A percentile compares a stretch with the other conserved stretches of the same genome.
phyloP scores from a whole-genome alignment of 2,888 invertebrate genomes.

The Rosalia funebris region DNA sequence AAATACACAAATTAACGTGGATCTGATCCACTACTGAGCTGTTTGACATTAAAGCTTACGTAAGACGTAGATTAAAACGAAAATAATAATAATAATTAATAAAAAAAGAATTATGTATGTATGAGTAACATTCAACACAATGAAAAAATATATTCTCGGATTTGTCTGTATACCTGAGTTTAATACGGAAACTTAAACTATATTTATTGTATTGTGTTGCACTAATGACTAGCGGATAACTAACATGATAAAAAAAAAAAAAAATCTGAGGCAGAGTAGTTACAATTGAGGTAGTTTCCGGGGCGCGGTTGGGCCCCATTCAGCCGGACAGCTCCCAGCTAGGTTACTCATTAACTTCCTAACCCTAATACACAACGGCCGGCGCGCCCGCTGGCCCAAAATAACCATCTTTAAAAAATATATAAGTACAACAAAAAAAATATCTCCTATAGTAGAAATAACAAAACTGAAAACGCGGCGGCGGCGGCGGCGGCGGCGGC shows the following conservation, averaged over 20 bases:
- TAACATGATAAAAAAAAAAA: conserved; percentile 49
- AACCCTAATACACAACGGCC: not conserved
- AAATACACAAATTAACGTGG: conserved; percentile 38
- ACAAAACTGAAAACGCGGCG: conserved; percentile 45
- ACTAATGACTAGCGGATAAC: conserved; percentile 58
- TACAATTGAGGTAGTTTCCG: conserved; percentile 49
- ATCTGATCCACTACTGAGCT: conserved; percentile 44
- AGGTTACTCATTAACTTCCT: conserved; percentile 18
- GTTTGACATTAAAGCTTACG: conserved; percentile 19
- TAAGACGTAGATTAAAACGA: conserved; percentile 18
- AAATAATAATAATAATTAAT: conserved; percentile 5
- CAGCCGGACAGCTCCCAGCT: conserved; percentile 30
- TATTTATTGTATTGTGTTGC: conserved; percentile 47
- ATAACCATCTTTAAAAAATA: conserved; percentile 48
- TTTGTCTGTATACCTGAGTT: conserved; percentile 41
- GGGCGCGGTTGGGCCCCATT: conserved; percentile 30
- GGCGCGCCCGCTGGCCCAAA: conserved; percentile 7
- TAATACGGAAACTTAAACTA: conserved; percentile 45
- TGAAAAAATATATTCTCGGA: conserved; percentile 26
- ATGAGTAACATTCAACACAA: conserved; percentile 28
- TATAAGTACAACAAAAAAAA: conserved; percentile 55
- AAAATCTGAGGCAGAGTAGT: conserved; percentile 54
- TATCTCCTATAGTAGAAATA: conserved; percentile 43
- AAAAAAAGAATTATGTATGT: conserved; percentile 11
- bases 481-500: conserved; percentile 39